Percentiles rank a stretch among this genome's conserved stretches.
Evolutionary conservation across 2,888 invertebrate species (phyloP).

Genomic region (Sicus ferrugineus): DNA sequence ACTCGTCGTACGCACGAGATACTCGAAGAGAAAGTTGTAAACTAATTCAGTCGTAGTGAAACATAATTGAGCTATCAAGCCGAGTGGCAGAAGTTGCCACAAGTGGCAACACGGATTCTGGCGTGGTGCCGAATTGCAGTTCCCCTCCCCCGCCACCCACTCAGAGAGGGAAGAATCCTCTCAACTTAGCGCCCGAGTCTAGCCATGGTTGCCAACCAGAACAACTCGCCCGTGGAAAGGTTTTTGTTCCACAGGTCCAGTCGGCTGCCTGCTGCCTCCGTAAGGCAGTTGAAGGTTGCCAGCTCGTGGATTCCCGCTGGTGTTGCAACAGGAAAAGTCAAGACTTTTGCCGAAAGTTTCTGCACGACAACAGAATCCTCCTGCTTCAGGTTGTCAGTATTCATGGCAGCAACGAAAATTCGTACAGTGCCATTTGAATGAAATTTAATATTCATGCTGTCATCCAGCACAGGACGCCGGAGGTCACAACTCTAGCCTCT

Average conservation of each 20-base stretch:
- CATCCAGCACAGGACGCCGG: constrained; percentile 2
- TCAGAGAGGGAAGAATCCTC: no score
- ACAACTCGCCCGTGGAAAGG: constrained; percentile 7
- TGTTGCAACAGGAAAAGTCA: neutral
- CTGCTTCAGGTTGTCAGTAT: neutral
- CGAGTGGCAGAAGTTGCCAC: constrained; percentile 39
- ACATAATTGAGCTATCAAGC: constrained; percentile 41
- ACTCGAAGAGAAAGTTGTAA: constrained; percentile 34
- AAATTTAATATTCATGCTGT: constrained; percentile 40
- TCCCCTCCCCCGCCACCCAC: neutral
- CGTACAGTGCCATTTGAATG: constrained; percentile 32
- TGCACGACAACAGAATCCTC: neutral
- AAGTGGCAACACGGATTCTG: constrained; percentile 28
- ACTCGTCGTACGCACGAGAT: constrained; percentile 7
- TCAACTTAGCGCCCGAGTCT: constrained; percentile 18
- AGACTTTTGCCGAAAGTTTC: constrained; percentile 1
- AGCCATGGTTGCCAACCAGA: neutral
- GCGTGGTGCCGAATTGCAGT: constrained; percentile 18
- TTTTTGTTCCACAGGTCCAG: neutral
- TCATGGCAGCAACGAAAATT: constrained; percentile 3
- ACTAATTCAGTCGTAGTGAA: constrained; percentile 41
- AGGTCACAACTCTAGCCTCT: neutral
- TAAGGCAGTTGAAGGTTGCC: neutral
- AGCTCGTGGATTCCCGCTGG: neutral
- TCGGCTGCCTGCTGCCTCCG: neutral